Evolutionary conservation across 2,113 vertebrate genomes (phyloP).

Genomic region (Strigops habroptila): DNA sequence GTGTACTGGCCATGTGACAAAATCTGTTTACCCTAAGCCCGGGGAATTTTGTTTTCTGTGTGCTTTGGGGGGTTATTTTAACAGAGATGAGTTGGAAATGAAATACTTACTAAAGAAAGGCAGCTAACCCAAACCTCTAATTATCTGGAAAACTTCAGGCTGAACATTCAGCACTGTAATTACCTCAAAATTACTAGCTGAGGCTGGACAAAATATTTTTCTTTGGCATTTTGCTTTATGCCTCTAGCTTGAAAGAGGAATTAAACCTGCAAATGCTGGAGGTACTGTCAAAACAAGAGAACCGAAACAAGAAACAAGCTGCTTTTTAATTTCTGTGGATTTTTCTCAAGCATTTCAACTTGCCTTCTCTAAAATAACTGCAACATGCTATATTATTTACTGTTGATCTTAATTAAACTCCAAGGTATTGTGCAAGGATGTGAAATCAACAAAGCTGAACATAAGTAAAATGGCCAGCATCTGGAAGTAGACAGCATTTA

Average conservation of each 20-base stretch:
- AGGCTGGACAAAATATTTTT: conserved; percentile 32
- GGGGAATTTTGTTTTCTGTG: background rate
- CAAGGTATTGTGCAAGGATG: background rate
- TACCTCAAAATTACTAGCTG: conserved; percentile 31
- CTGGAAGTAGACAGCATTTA: background rate
- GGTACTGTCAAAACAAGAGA: conserved; percentile 40
- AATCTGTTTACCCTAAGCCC: background rate
- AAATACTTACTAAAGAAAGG: background rate
- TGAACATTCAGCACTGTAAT: conserved; percentile 15
- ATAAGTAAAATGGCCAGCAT: background rate
- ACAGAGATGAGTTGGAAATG: background rate
- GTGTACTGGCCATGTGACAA: background rate
- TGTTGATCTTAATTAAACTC: background rate
- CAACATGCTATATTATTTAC: background rate
- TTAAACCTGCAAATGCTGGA: background rate
- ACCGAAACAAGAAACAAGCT: background rate
- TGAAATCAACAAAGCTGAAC: background rate
- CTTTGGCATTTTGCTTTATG: conserved; percentile 14
- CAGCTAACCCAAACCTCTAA: conserved; percentile 20
- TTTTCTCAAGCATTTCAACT: background rate
- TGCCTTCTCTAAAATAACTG: background rate
- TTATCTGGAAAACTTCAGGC: conserved; percentile 33
- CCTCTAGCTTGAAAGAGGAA: background rate
- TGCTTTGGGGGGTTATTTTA: background rate
- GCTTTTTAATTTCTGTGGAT: background rate